Evolutionary conservation across 1,140 invertebrate species (phyloP).

Genomic region (Pararge aegeria): DNA sequence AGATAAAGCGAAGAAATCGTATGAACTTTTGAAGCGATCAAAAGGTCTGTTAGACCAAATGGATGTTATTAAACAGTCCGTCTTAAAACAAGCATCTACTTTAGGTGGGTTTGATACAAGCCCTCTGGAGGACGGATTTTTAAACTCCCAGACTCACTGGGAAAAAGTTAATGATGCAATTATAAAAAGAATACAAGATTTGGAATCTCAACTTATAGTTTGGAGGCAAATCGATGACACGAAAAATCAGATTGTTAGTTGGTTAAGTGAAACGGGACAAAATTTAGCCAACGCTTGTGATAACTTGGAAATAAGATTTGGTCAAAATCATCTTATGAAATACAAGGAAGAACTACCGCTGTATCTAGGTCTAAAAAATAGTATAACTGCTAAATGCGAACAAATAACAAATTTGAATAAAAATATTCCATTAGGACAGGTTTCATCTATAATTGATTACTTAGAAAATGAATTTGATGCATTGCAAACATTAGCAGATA

Average conservation of each 20-base stretch:
- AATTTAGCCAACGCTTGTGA: constrained; percentile 86
- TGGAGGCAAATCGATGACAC: constrained; percentile 95
- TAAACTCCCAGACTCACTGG: constrained; percentile 85
- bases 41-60: constrained; percentile 88
- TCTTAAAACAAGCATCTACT: constrained; percentile 86
- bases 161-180: constrained; percentile 86
- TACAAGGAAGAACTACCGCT: constrained; percentile 93
- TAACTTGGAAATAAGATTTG: constrained; percentile 89
- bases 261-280: constrained; percentile 90
- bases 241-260: constrained; percentile 90
- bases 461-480: constrained; percentile 90
- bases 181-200: constrained; percentile 85
- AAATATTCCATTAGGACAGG: constrained; percentile 84
- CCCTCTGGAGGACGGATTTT: constrained; percentile 83
- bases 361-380: constrained; percentile 87
- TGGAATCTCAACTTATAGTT: constrained; percentile 92
- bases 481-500: constrained; percentile 86
- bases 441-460: constrained; percentile 85
- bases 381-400: constrained; percentile 88
- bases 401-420: constrained; percentile 91
- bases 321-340: constrained; percentile 87
- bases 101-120: constrained; percentile 86
- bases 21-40: constrained; percentile 86
- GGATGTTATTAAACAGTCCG: constrained; percentile 85
- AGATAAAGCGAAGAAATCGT: constrained; percentile 87